Percentiles rank a stretch among this genome's conserved stretches.
These are phyloP conservation scores for Drosophila serrata DNA, from an alignment of 1,140 invertebrate genomes.

Conservation along the genomic window DNA sequence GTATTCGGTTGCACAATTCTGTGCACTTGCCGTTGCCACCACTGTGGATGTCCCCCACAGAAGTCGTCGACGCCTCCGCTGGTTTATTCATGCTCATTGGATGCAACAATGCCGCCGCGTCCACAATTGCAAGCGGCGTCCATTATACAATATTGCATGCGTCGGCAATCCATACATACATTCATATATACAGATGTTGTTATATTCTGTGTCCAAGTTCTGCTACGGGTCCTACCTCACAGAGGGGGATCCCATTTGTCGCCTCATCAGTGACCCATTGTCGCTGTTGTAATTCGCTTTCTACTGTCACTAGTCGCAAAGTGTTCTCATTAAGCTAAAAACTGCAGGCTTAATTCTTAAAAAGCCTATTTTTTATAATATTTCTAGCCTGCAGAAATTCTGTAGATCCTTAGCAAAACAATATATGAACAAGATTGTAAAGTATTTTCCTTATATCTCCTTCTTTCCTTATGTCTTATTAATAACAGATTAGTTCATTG, in stretches of 20 bases:
- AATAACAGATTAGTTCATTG: no score
- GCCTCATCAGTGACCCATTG: slow-evolving; percentile 23
- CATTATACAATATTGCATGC: slow-evolving; percentile 15
- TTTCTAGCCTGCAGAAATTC: neutral
- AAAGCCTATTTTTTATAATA: neutral
- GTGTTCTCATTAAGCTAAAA: neutral
- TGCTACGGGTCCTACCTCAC: slow-evolving; percentile 32
- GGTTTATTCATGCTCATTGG: slow-evolving; percentile 43
- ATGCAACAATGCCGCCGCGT: slow-evolving; percentile 39
- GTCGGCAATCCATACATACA: neutral
- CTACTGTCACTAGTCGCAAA: neutral
- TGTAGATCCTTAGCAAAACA: neutral
- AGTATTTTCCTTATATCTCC: neutral
- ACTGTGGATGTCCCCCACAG: slow-evolving; percentile 29
- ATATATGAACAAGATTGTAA: neutral
- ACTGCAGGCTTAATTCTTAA: neutral
- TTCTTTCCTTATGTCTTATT: no score
- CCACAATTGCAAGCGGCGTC: slow-evolving; percentile 35
- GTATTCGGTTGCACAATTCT: slow-evolving; percentile 50
- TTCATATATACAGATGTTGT: neutral
- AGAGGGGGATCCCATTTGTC: slow-evolving; percentile 20
- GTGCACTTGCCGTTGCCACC: slow-evolving; percentile 15
- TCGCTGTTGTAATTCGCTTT: slow-evolving; percentile 26
- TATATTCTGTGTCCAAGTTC: slow-evolving; percentile 15
- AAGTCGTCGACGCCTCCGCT: slow-evolving; percentile 34